These are phyloP conservation scores for Halictus ligatus DNA, from an alignment of 2,888 invertebrate genomes.

Conservation along the genomic window DNA sequence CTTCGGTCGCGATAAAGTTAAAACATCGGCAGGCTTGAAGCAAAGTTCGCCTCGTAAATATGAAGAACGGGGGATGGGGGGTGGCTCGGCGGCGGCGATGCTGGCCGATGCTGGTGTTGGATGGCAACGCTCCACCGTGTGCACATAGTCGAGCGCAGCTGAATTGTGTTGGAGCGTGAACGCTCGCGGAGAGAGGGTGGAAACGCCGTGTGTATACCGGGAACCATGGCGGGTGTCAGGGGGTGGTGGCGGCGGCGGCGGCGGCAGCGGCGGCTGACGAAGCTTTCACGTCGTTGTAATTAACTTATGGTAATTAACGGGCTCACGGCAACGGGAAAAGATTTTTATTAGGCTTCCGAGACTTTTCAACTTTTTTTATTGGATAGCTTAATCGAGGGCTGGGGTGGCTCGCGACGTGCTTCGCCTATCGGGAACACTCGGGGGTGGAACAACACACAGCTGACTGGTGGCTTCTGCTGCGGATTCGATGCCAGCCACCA, in stretches of 20 bases:
- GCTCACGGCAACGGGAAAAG: conserved; percentile 45
- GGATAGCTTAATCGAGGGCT: conserved; percentile 37
- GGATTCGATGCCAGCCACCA: neutral
- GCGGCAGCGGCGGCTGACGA: conserved; percentile 36
- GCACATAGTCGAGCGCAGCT: neutral
- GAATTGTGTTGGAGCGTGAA: neutral
- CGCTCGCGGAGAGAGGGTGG: neutral
- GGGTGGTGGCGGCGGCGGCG: too few relatives aligned
- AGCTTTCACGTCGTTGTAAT: conserved; percentile 71
- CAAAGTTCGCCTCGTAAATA: conserved; percentile 81
- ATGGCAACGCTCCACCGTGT: conserved; percentile 24
- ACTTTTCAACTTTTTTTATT: conserved; percentile 56
- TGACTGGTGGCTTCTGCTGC: conserved; percentile 8
- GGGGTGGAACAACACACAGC: neutral
- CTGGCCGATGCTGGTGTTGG: neutral
- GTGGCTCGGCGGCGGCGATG: neutral
- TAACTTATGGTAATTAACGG: conserved; percentile 71
- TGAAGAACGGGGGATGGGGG: conserved; percentile 40
- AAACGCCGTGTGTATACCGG: conserved; percentile 7
- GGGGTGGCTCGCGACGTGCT: conserved; percentile 10
- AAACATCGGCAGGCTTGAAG: conserved; percentile 78
- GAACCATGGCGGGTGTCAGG: conserved; percentile 12
- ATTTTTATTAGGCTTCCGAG: conserved; percentile 53
- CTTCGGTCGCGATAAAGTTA: conserved; percentile 81
- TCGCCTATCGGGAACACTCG: conserved; percentile 3